A percentile compares a stretch with the other conserved stretches of the same genome.
phyloP scores from a whole-genome alignment of 2,113 vertebrate genomes.

The Struthio camelus region DNA sequence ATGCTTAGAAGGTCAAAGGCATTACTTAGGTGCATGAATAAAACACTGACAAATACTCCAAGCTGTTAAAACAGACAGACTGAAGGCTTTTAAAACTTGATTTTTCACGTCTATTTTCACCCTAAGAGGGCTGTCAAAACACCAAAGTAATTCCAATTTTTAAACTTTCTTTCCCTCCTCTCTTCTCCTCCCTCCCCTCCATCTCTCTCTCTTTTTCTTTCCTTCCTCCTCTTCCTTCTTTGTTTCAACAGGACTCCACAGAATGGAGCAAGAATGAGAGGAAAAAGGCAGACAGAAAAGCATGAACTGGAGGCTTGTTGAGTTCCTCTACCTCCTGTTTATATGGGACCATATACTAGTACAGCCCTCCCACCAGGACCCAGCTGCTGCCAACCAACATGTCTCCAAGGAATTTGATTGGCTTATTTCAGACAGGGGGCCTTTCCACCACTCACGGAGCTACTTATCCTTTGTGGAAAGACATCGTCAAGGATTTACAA shows the following conservation, averaged over 20 bases:
- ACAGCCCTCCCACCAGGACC: constrained; percentile 96
- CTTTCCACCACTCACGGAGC: constrained; percentile 99
- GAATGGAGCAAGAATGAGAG: constrained; percentile 99
- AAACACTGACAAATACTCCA: constrained; percentile 31
- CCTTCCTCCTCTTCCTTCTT: not conserved
- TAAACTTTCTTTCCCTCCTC: constrained; percentile 26
- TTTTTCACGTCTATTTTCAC: not conserved
- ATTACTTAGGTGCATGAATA: constrained; percentile 37
- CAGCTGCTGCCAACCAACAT: constrained; percentile 95
- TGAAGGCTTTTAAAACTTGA: not conserved
- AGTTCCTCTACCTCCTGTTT: constrained; percentile 99
- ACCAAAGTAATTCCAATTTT: constrained; percentile 28
- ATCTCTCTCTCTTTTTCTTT: not conserved
- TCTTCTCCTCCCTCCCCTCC: not conserved
- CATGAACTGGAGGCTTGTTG: constrained; percentile 99
- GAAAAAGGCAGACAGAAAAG: constrained; percentile 99
- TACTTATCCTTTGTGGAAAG: constrained; percentile 99
- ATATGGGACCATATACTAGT: constrained; percentile 99
- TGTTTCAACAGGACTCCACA: constrained; percentile 91
- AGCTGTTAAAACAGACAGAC: not conserved
- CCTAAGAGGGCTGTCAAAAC: constrained; percentile 6
- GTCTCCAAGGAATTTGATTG: constrained; percentile 99
- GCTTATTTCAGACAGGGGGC: constrained; percentile 99
- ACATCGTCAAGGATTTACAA: constrained; percentile 99
- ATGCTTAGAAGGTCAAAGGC: constrained; percentile 34